These are phyloP conservation scores for Virgularia gustaviana DNA, from an alignment of 92 coral and sea anemone genomes.

Conservation along the genomic window DNA sequence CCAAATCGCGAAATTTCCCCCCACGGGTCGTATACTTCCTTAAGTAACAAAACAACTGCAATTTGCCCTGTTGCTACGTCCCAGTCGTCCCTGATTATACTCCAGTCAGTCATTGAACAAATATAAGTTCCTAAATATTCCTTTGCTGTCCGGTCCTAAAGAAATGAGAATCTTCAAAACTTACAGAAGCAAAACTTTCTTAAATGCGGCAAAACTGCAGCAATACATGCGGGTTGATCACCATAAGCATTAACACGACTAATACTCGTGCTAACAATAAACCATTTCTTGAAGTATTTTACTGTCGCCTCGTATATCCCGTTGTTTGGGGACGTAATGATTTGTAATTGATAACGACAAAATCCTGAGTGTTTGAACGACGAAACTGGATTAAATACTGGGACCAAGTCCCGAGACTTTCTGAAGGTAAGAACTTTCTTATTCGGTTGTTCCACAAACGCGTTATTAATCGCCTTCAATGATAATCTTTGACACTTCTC, in stretches of 20 bases:
- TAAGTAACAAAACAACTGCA: too few species aligned
- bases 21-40: too few species aligned
- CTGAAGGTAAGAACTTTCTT: slow-evolving; percentile 8
- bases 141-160: too few species aligned
- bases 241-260: slow-evolving; percentile 50
- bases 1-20: too few species aligned
- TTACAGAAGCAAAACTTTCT: slow-evolving; percentile 54
- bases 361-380: slow-evolving; percentile 21
- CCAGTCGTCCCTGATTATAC: too few species aligned
- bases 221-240: slow-evolving; percentile 50
- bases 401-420: not conserved
- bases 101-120: too few species aligned
- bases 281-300: slow-evolving; percentile 6
- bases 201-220: slow-evolving; percentile 31
- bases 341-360: slow-evolving; percentile 58
- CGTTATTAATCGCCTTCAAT: slow-evolving; percentile 50
- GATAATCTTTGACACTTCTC: slow-evolving; percentile 49
- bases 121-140: too few species aligned
- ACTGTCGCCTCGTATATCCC: slow-evolving; percentile 67
- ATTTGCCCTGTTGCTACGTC: too few species aligned
- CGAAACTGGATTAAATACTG: slow-evolving; percentile 27
- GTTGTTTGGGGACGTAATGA: slow-evolving; percentile 57
- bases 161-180: too few species aligned
- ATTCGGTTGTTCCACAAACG: slow-evolving; percentile 56
- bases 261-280: slow-evolving; percentile 12